phyloP scores from a whole-genome alignment of 2,113 vertebrate genomes.

The Macaca fascicularis region DNA sequence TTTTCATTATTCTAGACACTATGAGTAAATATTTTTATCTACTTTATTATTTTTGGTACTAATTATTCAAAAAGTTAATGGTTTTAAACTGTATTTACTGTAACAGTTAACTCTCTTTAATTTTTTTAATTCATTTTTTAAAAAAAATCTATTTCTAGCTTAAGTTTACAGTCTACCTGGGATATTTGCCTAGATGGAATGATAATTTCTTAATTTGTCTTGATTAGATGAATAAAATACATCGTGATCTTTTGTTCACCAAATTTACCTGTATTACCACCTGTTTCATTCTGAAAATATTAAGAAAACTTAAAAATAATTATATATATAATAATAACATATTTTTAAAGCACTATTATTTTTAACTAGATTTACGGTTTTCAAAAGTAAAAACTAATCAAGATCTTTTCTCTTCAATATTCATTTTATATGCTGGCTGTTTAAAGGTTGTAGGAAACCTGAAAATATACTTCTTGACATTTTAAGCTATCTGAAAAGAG shows the following conservation, averaged over 20 bases:
- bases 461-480: neutral
- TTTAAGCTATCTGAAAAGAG: neutral
- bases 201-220: conserved; percentile 40
- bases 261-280: neutral
- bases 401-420: conserved; percentile 28
- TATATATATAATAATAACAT: neutral
- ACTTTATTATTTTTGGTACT: conserved; percentile 21
- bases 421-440: neutral
- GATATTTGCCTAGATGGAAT: neutral
- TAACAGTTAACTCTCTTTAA: conserved; percentile 36
- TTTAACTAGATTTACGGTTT: neutral
- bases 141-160: conserved; percentile 28
- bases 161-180: conserved; percentile 14
- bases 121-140: neutral
- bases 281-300: neutral
- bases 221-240: conserved; percentile 20
- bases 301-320: conserved; percentile 20
- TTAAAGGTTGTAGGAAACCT: neutral
- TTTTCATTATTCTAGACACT: conserved; percentile 50
- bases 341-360: neutral
- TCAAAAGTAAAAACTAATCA: neutral
- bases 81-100: neutral
- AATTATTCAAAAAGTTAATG: conserved; percentile 56
- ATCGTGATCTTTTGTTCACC: neutral
- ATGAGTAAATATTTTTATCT: conserved; percentile 21